Evolutionary conservation across 2,888 invertebrate species (phyloP).

Genomic region (Dichetophora obliterata): DNA sequence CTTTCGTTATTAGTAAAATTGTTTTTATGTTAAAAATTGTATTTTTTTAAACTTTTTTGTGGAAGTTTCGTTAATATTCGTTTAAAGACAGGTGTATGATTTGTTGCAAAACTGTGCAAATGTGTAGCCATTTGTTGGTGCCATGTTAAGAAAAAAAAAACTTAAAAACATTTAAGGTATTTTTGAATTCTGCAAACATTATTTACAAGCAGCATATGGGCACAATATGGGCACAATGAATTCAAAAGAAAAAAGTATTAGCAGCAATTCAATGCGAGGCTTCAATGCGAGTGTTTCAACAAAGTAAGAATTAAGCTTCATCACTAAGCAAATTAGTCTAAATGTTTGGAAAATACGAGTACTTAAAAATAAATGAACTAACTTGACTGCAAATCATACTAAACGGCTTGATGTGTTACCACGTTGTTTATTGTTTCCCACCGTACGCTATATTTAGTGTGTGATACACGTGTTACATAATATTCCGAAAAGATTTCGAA

Average conservation of each 20-base stretch:
- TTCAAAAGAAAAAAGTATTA: constrained; percentile 11
- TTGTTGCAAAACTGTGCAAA: background rate
- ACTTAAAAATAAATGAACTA: constrained; percentile 54
- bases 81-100: background rate
- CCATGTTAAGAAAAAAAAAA: background rate
- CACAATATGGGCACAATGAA: constrained; percentile 8
- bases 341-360: constrained; percentile 17
- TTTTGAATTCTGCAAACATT: background rate
- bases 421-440: constrained; percentile 58
- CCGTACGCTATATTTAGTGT: constrained; percentile 50
- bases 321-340: constrained; percentile 13
- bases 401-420: constrained; percentile 67
- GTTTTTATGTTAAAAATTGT: no score
- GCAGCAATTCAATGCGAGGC: constrained; percentile 5
- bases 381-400: constrained; percentile 67
- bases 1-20: no score
- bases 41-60: no score
- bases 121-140: background rate
- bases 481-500: constrained; percentile 22
- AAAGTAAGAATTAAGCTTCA: background rate
- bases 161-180: no score
- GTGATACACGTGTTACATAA: constrained; percentile 35
- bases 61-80: background rate
- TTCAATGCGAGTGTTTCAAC: background rate
- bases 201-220: constrained; percentile 23